Evolutionary conservation across 2,797 vertebrate species (phyloP).

Genomic region (Trematocara caparti): DNA sequence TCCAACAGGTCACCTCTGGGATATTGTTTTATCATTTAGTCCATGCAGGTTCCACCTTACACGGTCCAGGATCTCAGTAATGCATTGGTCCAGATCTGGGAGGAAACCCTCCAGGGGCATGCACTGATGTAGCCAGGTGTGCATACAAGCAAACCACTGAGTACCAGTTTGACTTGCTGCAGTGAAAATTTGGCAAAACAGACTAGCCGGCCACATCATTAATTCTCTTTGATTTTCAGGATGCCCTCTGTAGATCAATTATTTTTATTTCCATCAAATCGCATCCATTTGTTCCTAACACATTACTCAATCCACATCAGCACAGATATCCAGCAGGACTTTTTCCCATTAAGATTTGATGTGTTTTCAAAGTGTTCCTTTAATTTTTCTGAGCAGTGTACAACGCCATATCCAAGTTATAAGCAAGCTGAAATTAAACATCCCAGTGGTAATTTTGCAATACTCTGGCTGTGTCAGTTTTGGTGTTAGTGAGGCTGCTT

Average conservation of each 20-base stretch:
- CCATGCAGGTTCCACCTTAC: not conserved
- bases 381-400: not conserved
- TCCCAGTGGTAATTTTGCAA: not conserved
- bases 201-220: not conserved
- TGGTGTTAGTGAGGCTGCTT: not conserved
- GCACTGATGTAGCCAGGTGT: not conserved
- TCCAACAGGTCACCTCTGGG: not conserved
- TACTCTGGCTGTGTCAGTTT: not conserved
- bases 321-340: not conserved
- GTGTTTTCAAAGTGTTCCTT: not conserved
- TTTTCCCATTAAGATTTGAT: not conserved
- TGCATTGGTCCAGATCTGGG: not conserved
- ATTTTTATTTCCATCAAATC: not conserved
- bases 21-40: not conserved
- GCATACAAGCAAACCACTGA: not conserved
- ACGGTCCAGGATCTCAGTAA: not conserved
- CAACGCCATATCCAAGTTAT: not conserved
- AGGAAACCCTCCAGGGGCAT: not conserved
- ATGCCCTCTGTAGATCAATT: not conserved
- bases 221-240: not conserved
- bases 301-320: not conserved
- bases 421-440: not conserved
- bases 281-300: not conserved
- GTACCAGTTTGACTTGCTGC: not conserved
- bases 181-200: not conserved